A percentile compares a stretch with the other conserved stretches of the same genome.
These are phyloP conservation scores for Enteromius unitaeniatus DNA, from an alignment of 2,797 vertebrate species.

Conservation along the genomic window DNA sequence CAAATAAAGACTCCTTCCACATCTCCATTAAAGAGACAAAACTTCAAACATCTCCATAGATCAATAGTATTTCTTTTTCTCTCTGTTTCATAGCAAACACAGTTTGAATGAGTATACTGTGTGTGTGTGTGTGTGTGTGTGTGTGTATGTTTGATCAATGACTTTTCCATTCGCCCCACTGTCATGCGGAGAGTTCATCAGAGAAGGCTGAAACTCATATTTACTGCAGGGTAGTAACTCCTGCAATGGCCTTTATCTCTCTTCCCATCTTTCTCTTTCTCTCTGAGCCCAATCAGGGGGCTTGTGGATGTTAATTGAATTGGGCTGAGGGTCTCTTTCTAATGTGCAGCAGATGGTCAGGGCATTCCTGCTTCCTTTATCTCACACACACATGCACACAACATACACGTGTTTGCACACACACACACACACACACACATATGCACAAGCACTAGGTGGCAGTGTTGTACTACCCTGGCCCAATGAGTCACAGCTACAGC, in stretches of 20 bases:
- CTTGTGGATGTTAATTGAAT: conserved; percentile 78
- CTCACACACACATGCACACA: conserved; percentile 35
- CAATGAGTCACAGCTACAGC: conserved; percentile 44
- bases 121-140: not conserved
- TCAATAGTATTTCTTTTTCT: conserved; percentile 4
- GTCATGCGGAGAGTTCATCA: conserved; percentile 54
- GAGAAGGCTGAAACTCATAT: conserved; percentile 45
- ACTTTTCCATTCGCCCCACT: conserved; percentile 30
- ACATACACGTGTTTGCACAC: conserved; percentile 28
- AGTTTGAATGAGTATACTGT: conserved; percentile 32
- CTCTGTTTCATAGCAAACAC: conserved; percentile 44
- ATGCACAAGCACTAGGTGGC: conserved; percentile 73
- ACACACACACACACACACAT: conserved; percentile 28
- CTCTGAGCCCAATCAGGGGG: conserved; percentile 73
- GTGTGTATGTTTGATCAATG: conserved; percentile 20
- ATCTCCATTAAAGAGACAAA: not conserved
- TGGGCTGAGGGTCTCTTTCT: conserved; percentile 80
- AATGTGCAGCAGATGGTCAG: conserved; percentile 81
- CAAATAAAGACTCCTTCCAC: not conserved
- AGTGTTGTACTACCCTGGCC: conserved; percentile 71
- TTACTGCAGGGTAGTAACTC: conserved; percentile 45
- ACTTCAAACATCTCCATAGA: not conserved
- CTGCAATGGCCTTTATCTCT: conserved; percentile 39
- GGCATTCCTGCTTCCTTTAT: conserved; percentile 61
- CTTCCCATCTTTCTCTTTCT: conserved; percentile 33